Conservation (phyloP, 2,113 vertebrate species). For the Okapia johnstoni region DNA sequence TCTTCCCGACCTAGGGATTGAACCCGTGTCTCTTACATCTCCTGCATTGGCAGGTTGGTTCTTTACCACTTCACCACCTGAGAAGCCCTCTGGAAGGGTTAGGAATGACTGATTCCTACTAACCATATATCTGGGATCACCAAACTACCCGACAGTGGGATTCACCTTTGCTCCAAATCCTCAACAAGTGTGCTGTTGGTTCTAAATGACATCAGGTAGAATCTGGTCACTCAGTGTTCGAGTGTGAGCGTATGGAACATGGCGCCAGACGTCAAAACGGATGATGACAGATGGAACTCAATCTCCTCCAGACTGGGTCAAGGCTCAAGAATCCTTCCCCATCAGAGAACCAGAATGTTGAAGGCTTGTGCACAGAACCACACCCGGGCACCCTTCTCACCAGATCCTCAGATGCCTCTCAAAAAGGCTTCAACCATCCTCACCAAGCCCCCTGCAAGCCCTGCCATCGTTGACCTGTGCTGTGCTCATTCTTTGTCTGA, state of each 20-base stretch:
- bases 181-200: neutral
- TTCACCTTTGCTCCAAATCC: neutral
- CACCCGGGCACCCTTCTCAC: neutral
- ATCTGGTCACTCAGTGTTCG: neutral
- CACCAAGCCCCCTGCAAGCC: accelerated
- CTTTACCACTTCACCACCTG: neutral
- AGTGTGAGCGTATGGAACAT: neutral
- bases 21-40: neutral
- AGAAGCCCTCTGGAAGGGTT: neutral
- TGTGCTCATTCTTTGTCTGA: neutral
- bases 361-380: neutral
- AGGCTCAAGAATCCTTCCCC: neutral
- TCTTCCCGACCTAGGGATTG: neutral
- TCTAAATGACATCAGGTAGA: neutral
- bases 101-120: neutral
- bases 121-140: neutral
- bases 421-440: neutral
- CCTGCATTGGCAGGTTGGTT: neutral
- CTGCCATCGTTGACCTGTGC: neutral
- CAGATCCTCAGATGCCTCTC: neutral
- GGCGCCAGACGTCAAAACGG: neutral
- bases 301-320: neutral
- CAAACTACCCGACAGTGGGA: neutral
- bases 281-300: neutral
- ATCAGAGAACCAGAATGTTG: neutral